Base-by-base conservation (phyloP, 2,888 invertebrate species). In the Tetragonisca angustula region DNA sequence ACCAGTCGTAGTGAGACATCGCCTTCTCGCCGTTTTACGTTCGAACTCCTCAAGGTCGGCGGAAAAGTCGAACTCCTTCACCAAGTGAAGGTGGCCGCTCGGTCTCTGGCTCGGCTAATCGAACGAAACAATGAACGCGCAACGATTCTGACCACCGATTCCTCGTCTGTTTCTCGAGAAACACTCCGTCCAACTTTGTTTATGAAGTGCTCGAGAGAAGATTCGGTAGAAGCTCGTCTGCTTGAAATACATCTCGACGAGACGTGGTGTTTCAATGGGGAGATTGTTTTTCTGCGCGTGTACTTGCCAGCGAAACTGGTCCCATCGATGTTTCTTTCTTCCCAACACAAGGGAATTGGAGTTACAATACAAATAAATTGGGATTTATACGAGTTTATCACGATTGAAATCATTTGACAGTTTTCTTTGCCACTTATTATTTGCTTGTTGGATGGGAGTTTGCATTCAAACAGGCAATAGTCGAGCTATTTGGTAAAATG, bases 61-160 rank as follows among this genome's bases (percentile, higher is more conserved):
- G 87, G 85, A 90, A 91, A 91, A 91, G 82, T 88, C 86, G 85
- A 76, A 70, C 84, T 84, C 86, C 74, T 86, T 86, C 89, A 54
- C 81, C 80, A 43, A 78, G 81, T 68, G 81, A 85, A 87, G 83
- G 83, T 83, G 73, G 79, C 73, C 81, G 43, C 43, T 83, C 81
- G 76, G 64, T 77, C 75, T 72, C 69, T 61, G 64, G 9, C 65
- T 75, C 54, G 79, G 71, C 67, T 80, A 76, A 79, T 83, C 85
- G 82, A 85, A 78, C 54, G 61, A 81, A 70, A 80, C 78, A 78
- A 84, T 74, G 84, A 76, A 69, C 32, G 19, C 62, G 11, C 19
- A 9, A 9, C 21, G 24, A 19, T 1, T 17, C 59, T 36, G 6
- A 54, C 27, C 52, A 32, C 61, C 21, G 27, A 36, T 52, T 15